Evolutionary conservation across 2,113 vertebrate genomes (phyloP), one percentile per base, ranked within the genome.

Genomic region (Anguilla rostrata): DNA sequence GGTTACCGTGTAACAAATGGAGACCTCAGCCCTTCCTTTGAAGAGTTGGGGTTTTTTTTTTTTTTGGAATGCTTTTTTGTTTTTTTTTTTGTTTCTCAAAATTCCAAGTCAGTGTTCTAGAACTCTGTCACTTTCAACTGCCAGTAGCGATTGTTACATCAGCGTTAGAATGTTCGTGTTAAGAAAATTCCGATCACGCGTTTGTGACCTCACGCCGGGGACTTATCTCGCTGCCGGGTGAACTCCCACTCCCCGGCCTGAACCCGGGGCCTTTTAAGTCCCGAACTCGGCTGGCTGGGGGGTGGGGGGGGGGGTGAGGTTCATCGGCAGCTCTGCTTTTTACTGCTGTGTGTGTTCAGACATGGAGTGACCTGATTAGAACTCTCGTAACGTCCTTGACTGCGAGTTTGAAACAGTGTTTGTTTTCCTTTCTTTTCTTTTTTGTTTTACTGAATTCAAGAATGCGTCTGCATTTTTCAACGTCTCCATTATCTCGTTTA

Each of bases 221-320:
- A 91, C 83, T 88, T 89, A 90, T 34, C 82, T 81, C 5, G 40
- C 79, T 34, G 49, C 0, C 1, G 75, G 49, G 78, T 66, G 15
- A 81, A 81, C 53, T 81, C 66, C 83, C 71, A 78, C 83, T 83
- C 78, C 49, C 5, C 34, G n/a, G 26, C 39, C 39, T 29, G 81
- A 49, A 40, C n/a, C 46, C 53, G 82, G 14, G 71, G 39, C 20
- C 63, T 87, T 87, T 83, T 26, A 84, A 80, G 81, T 85, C 41
- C 9, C 41, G 39, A 71, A 71, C 63, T 46, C 40, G 40, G 26
- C 15, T 0, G 40, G 18, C 57, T 75, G 34, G 34, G 34, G n/a
- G n/a, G n/a, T n/a, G n/a, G n/a, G n/a, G n/a, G 56, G 12, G 57
- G 39, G 83, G 83, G 60, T 12, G 60, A 83, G 53, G 82, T n/a